Evolutionary conservation across 2,797 vertebrate species (phyloP).

Genomic region (Manis crassicaudata): DNA sequence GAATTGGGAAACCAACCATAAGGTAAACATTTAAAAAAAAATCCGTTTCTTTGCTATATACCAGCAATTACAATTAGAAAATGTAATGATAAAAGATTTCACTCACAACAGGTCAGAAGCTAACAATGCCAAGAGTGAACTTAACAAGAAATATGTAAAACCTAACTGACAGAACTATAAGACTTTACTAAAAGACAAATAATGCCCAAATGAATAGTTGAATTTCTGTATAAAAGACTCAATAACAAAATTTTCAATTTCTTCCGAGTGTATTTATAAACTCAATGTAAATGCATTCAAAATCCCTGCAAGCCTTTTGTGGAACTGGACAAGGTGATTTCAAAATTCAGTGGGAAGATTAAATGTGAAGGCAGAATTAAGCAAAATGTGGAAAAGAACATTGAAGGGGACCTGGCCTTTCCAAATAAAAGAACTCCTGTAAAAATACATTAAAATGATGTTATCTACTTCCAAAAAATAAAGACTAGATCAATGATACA

Average conservation of each 20-base stretch:
- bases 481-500: background rate
- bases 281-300: background rate
- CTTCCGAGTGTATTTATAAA: background rate
- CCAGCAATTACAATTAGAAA: background rate
- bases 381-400: background rate
- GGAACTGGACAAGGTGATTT: background rate
- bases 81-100: background rate
- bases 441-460: background rate
- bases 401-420: background rate
- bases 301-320: background rate
- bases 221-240: background rate
- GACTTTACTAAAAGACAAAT: background rate
- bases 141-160: background rate
- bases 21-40: background rate
- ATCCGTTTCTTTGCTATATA: background rate
- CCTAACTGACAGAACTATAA: background rate
- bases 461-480: background rate
- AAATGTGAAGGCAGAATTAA: background rate
- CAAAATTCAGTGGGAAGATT: conserved; percentile 1
- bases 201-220: background rate
- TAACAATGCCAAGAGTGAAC: background rate
- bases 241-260: background rate
- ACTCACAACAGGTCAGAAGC: background rate
- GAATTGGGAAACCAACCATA: background rate
- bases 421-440: background rate